A percentile compares a stretch with the other conserved stretches of the same genome.
These are phyloP conservation scores for Notolabrus celidotus DNA, from an alignment of 2,797 vertebrate species.

Conservation along the genomic window DNA sequence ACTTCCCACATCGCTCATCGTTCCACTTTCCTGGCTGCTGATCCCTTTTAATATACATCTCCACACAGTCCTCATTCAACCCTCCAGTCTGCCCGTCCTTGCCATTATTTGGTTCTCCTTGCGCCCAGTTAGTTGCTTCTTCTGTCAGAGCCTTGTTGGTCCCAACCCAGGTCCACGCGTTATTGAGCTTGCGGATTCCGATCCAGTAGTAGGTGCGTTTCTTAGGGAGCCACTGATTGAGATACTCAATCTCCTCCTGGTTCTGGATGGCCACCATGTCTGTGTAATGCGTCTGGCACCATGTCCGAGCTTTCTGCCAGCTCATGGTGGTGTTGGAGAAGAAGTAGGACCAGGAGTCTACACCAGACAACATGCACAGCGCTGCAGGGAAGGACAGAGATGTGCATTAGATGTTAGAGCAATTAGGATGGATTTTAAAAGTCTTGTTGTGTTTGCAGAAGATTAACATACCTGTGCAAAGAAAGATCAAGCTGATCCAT, in stretches of 20 bases:
- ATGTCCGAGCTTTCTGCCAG: slow-evolving; percentile 73
- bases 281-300: slow-evolving; percentile 77
- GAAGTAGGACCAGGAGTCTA: slow-evolving; percentile 84
- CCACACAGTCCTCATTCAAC: slow-evolving; percentile 84
- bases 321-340: slow-evolving; percentile 73
- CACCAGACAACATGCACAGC: slow-evolving; percentile 67
- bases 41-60: slow-evolving; percentile 84
- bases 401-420: slow-evolving; percentile 2
- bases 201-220: slow-evolving; percentile 83
- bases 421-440: not conserved
- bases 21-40: slow-evolving; percentile 82
- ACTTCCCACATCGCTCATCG: slow-evolving; percentile 77
- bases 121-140: slow-evolving; percentile 86
- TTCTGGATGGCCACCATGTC: slow-evolving; percentile 90
- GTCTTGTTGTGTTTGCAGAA: not conserved
- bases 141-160: slow-evolving; percentile 82
- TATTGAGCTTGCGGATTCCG: slow-evolving; percentile 85
- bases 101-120: slow-evolving; percentile 81
- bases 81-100: accelerated
- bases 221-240: slow-evolving; percentile 72
- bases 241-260: slow-evolving; percentile 81
- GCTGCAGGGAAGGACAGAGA: slow-evolving; percentile 63
- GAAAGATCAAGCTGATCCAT: slow-evolving; percentile 56
- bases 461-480: slow-evolving; percentile 74
- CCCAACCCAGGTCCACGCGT: slow-evolving; percentile 87